Conservation (phyloP, 2,113 vertebrate species). For the Grammomys surdaster region DNA sequence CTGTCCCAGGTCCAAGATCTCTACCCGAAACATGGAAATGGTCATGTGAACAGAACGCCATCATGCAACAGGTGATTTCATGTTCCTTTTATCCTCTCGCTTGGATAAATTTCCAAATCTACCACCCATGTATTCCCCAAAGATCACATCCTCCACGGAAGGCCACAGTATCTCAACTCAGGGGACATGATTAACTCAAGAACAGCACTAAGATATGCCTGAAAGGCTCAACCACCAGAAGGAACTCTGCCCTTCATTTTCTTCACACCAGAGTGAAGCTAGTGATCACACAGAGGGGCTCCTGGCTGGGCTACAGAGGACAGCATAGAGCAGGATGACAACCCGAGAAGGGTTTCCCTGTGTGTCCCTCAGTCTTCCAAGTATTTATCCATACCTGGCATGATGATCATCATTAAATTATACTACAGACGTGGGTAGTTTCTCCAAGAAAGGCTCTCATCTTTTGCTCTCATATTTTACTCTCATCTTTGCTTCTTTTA, state of each 20-base stretch:
- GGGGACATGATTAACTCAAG: background rate
- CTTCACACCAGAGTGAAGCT: background rate
- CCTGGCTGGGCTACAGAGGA: background rate
- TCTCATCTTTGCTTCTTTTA: background rate
- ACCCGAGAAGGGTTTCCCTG: background rate
- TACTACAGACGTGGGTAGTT: background rate
- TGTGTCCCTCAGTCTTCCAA: background rate
- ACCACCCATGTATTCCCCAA: background rate
- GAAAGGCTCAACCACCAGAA: background rate
- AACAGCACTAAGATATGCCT: background rate
- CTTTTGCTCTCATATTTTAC: background rate
- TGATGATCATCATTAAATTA: background rate
- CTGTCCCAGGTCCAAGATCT: background rate
- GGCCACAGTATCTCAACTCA: background rate
- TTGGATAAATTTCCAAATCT: background rate
- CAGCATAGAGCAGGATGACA: rapidly evolving
- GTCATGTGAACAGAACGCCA: background rate
- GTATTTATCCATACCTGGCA: background rate
- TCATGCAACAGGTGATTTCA: background rate
- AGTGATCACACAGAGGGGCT: background rate
- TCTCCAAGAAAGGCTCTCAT: background rate
- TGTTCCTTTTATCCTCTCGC: background rate
- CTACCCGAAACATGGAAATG: background rate
- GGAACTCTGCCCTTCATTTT: background rate
- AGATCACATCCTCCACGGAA: background rate